A percentile compares a stretch with the other conserved stretches of the same genome.
Evolutionary conservation across 2,113 vertebrate species (phyloP).

Genomic region (Chascanopsetta lugubris): DNA sequence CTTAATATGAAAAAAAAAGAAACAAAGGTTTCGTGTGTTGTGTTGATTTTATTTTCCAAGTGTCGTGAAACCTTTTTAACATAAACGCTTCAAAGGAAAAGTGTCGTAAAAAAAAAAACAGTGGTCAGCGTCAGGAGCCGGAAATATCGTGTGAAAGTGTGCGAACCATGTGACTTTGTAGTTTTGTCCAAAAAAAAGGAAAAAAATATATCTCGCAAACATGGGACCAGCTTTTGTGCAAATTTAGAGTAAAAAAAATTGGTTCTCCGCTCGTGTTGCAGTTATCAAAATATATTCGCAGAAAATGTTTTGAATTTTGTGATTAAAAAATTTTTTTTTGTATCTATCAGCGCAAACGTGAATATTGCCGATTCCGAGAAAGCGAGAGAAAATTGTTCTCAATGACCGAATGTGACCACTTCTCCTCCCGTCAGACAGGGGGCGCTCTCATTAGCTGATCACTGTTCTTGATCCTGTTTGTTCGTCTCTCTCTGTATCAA

Average conservation of each 20-base stretch:
- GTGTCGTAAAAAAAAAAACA: constrained; percentile 18
- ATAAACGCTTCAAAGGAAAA: constrained; percentile 32
- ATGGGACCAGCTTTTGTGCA: constrained; percentile 60
- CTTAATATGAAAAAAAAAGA: constrained; percentile 1
- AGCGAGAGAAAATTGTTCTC: constrained; percentile 17
- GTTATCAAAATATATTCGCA: neutral
- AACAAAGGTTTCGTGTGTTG: constrained; percentile 57
- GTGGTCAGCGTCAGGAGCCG: constrained; percentile 13
- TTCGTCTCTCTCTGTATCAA: constrained; percentile 67
- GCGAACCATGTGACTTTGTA: constrained; percentile 9
- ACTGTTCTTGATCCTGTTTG: constrained; percentile 1
- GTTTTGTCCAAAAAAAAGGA: neutral
- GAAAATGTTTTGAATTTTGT: too few species aligned
- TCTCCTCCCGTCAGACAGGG: constrained; percentile 6
- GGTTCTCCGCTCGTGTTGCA: neutral
- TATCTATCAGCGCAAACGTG: neutral
- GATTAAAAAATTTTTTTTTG: constrained; percentile 30
- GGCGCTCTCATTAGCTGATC: constrained; percentile 15
- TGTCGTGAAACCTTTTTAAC: constrained; percentile 57
- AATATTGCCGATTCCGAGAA: constrained; percentile 15
- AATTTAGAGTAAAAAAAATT: neutral
- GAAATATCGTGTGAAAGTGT: constrained; percentile 35
- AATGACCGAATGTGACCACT: neutral
- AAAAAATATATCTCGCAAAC: too few species aligned
- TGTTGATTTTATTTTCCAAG: constrained; percentile 48